Base-by-base conservation (phyloP, 2,797 vertebrate genomes). In the Psittacula echo region DNA sequence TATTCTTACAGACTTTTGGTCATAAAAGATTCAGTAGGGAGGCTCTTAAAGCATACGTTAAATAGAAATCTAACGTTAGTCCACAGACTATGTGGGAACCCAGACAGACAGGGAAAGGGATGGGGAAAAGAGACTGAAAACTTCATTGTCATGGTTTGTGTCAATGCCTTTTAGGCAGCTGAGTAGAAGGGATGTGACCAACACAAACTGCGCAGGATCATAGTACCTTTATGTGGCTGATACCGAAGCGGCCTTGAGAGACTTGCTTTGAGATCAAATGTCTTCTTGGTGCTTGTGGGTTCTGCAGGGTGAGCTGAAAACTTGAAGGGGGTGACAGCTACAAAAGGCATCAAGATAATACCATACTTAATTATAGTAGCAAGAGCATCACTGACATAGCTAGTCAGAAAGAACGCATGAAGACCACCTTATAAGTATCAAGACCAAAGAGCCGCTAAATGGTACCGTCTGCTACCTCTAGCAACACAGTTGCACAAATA, bases 231-330 rank as follows among this genome's bases (percentile, higher is more conserved):
- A 68, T 99, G 99, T 30, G 99, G 99, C 96, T 99, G 98, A 94
- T 99, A 99, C 54, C 39, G 62, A 90, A 99, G 99, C 0, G 99
- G 99, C 66, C 98, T 98, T 15, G 99, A 98, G 85, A 99, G 98
- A 93, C 99, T 99, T 45, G 98, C 99, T 98, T 99, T 98, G 89
- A 99, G 98, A 92, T 99, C 98, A 97, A 99, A 99, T 3, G 41
- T 58, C 93, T 99, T 99, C 96, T 98, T 98, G 7, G 97, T 96
- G 12, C 97, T 97, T 8, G 98, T 98, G 24, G 99, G 98, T 67
- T 93, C 89, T 8, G 53, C 67, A 26, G 82, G 20, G 5, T 85
- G 61, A 90, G 97, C 97, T 13, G 95, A 97, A 92, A 99, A 98
- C 85, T 99, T 97, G 74, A 99, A 99, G 0, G 98, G 95, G 13